Evolutionary conservation across 2,888 invertebrate species (phyloP).

Genomic region (Xestia rhomboidea): DNA sequence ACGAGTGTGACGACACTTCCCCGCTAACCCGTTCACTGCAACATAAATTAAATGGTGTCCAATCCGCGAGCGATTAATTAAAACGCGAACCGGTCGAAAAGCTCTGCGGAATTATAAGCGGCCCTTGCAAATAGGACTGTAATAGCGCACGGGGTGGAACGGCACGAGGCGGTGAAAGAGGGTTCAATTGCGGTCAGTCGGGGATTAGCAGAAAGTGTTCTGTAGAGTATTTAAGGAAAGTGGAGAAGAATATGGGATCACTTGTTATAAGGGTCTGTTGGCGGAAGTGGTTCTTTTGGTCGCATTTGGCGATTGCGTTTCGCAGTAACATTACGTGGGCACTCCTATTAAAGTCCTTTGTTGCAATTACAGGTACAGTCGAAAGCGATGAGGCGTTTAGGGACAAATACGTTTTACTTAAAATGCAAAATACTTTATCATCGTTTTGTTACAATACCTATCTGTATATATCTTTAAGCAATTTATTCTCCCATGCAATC

Average conservation of each 20-base stretch:
- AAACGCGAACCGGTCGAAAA: slow-evolving; percentile 53
- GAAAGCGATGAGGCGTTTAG: not conserved
- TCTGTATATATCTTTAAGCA: not conserved
- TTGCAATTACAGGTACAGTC: slow-evolving; percentile 4
- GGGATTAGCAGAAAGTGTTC: slow-evolving; percentile 64
- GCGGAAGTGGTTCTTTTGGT: slow-evolving; percentile 1
- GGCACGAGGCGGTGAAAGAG: slow-evolving; percentile 23
- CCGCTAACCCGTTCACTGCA: not conserved
- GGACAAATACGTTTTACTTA: not conserved
- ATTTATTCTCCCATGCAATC: not conserved
- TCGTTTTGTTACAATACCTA: no score
- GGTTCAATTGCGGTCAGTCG: slow-evolving; percentile 66
- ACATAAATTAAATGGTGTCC: slow-evolving; percentile 36
- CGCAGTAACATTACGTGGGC: not conserved
- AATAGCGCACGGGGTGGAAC: slow-evolving; percentile 50
- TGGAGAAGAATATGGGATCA: slow-evolving; percentile 31
- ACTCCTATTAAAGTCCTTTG: not conserved
- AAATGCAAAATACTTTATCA: not conserved
- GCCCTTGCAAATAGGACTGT: slow-evolving; percentile 62
- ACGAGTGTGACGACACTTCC: slow-evolving; percentile 6
- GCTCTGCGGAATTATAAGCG: slow-evolving; percentile 57
- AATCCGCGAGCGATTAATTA: slow-evolving; percentile 61
- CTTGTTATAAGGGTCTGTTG: slow-evolving; percentile 22
- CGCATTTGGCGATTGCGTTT: not conserved
- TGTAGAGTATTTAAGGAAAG: slow-evolving; percentile 53